Conservation (phyloP, 2,888 invertebrate species). For the Coleophora flavipennella region DNA sequence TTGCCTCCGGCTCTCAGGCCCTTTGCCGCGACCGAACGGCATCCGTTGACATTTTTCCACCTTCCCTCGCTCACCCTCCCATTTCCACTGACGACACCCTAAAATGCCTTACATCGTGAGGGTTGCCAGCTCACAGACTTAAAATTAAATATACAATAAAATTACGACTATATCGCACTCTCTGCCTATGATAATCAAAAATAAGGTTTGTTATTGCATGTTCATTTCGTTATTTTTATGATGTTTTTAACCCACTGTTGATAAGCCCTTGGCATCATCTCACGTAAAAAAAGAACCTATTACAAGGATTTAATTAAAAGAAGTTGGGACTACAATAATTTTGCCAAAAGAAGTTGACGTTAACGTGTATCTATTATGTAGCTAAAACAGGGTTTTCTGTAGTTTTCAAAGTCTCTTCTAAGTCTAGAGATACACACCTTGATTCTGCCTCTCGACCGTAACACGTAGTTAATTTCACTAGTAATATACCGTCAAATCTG, state of each 20-base stretch:
- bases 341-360: too few relatives aligned
- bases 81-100: conserved; percentile 39
- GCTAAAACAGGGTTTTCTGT: too few relatives aligned
- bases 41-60: conserved; percentile 30
- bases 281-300: too few relatives aligned
- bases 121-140: conserved; percentile 30
- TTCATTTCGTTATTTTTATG: conserved; percentile 14
- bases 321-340: neutral
- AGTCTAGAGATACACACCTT: too few relatives aligned
- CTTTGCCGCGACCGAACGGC: neutral
- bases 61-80: conserved; percentile 34
- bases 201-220: conserved; percentile 39
- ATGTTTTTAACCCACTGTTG: too few relatives aligned
- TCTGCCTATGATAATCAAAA: conserved; percentile 29
- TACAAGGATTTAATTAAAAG: too few relatives aligned
- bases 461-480: too few relatives aligned
- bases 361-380: too few relatives aligned
- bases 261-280: too few relatives aligned
- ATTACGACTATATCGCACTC: conserved; percentile 47
- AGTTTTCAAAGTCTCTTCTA: too few relatives aligned
- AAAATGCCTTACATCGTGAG: conserved; percentile 42
- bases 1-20: conserved; percentile 21
- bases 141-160: conserved; percentile 54
- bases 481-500: too few relatives aligned
- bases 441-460: too few relatives aligned